Conservation (phyloP, 2,888 invertebrate species). For the Steinernema carpocapsae region DNA sequence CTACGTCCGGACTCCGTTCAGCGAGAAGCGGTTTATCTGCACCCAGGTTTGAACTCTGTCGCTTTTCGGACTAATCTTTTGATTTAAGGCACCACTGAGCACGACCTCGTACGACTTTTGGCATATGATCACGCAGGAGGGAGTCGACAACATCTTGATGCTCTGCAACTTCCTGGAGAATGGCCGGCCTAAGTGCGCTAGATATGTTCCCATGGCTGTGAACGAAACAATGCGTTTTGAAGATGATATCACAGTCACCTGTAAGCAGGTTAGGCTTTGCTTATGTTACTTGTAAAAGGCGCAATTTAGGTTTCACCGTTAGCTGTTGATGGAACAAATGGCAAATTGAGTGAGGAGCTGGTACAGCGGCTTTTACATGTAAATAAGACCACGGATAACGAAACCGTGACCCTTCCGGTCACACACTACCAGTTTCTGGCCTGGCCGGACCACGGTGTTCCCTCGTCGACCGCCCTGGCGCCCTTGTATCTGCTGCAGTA, state of each 20-base stretch:
- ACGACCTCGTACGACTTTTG: slow-evolving; percentile 51
- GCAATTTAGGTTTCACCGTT: too few species aligned
- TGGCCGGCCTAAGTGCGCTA: slow-evolving; percentile 15
- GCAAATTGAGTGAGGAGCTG: background rate
- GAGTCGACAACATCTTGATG: slow-evolving; percentile 49
- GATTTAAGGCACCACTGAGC: slow-evolving; percentile 48
- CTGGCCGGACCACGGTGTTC: slow-evolving; percentile 46
- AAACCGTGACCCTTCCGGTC: background rate
- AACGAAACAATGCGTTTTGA: background rate
- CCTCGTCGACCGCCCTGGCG: slow-evolving; percentile 28
- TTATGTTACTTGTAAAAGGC: too few species aligned
- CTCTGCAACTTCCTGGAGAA: slow-evolving; percentile 50
- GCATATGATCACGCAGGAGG: slow-evolving; percentile 51
- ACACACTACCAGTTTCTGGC: slow-evolving; percentile 35
- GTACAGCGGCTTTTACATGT: background rate
- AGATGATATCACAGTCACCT: background rate
- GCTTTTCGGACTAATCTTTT: background rate
- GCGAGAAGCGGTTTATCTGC: slow-evolving; percentile 50
- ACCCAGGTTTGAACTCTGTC: slow-evolving; percentile 41
- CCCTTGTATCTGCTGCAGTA: slow-evolving; percentile 35
- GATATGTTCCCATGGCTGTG: background rate
- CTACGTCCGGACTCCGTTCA: slow-evolving; percentile 46
- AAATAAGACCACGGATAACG: background rate
- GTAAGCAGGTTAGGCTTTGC: background rate
- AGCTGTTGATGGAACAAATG: background rate